These are phyloP conservation scores for Sebastes schlegelii DNA, from an alignment of 2,113 vertebrate genomes.

Conservation along the genomic window DNA sequence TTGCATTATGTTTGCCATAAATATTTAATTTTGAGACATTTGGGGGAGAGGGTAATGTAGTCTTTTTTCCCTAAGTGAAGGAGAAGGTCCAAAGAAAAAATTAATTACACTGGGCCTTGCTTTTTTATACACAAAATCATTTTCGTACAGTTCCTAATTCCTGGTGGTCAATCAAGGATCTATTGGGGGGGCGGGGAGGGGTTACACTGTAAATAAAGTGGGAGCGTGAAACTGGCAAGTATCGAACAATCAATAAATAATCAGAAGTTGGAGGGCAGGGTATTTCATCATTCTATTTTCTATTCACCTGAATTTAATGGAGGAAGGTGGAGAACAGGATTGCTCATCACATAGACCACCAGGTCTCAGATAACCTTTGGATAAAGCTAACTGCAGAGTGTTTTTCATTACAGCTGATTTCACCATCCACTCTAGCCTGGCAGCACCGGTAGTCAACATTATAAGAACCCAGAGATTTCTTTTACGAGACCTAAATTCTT, in stretches of 20 bases:
- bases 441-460: conserved; percentile 24
- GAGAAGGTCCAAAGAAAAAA: not conserved
- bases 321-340: conserved; percentile 39
- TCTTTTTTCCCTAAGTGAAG: not conserved
- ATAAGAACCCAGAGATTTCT: conserved; percentile 38
- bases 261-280: not conserved
- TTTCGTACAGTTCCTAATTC: not conserved
- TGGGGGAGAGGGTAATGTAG: not conserved
- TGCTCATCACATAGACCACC: conserved; percentile 47
- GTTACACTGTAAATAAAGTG: conserved; percentile 11
- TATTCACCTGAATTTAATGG: conserved; percentile 40
- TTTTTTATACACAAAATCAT: not conserved
- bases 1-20: not conserved
- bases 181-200: not conserved
- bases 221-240: conserved; percentile 12
- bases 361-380: conserved; percentile 53
- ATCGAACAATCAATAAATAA: conserved; percentile 31
- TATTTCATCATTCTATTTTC: conserved; percentile 30
- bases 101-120: not conserved
- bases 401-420: conserved; percentile 63
- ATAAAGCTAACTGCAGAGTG: conserved; percentile 28
- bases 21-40: not conserved
- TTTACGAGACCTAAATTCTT: conserved; percentile 25
- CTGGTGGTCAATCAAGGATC: not conserved
- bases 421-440: conserved; percentile 23